phyloP scores from a whole-genome alignment of 23 tunicate species.

The Ascidia mentula region DNA sequence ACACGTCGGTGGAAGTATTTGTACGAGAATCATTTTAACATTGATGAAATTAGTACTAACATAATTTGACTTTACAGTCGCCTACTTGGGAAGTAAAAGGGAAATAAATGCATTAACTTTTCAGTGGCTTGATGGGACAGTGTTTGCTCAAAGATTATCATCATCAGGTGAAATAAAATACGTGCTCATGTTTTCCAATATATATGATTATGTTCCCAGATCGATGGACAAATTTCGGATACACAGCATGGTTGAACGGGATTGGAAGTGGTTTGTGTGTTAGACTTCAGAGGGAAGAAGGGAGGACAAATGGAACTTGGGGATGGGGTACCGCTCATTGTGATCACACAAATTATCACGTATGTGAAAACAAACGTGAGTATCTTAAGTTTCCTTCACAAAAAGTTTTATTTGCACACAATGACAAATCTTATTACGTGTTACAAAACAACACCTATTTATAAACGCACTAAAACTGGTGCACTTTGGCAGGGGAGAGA shows the following conservation, averaged over 20 bases:
- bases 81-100: not conserved
- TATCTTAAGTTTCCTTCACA: too few species aligned
- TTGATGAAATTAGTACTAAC: too few species aligned
- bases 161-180: too few species aligned
- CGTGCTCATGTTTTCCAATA: too few species aligned
- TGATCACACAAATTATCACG: not conserved
- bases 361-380: not conserved
- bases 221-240: not conserved
- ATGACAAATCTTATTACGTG: too few species aligned
- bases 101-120: not conserved
- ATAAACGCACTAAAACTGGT: too few species aligned
- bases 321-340: not conserved
- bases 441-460: too few species aligned
- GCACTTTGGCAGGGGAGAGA: not conserved
- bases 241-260: not conserved
- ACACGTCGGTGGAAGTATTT: too few species aligned
- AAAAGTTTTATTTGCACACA: too few species aligned
- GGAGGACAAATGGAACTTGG: not conserved
- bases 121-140: not conserved
- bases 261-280: not conserved
- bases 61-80: not conserved
- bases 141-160: not conserved
- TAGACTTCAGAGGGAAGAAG: not conserved
- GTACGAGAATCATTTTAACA: too few species aligned
- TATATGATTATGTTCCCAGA: too few species aligned